A percentile compares a stretch with the other conserved stretches of the same genome.
These are phyloP conservation scores for Hormaphis cornu DNA, from an alignment of 1,140 invertebrate genomes.

Conservation along the genomic window DNA sequence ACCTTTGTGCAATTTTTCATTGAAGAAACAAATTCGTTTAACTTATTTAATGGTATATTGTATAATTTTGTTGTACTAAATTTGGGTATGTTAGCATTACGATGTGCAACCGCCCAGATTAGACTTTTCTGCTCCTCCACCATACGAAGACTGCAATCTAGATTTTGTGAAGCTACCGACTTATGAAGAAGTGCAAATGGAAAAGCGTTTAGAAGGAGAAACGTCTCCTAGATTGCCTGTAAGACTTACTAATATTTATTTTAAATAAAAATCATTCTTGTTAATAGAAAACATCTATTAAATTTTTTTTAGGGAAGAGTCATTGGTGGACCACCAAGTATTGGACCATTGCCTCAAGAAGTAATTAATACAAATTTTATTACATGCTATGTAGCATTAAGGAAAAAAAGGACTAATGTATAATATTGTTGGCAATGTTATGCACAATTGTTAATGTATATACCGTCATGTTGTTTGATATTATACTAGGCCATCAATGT, in stretches of 20 bases:
- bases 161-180: slow-evolving; percentile 63
- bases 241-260: background rate
- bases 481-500: no score
- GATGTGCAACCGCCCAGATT: slow-evolving; percentile 66
- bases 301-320: slow-evolving; percentile 7
- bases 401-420: no score
- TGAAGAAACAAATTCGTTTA: no score
- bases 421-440: no score
- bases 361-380: background rate
- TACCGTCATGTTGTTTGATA: no score
- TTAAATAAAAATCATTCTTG: background rate
- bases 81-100: slow-evolving; percentile 36
- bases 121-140: slow-evolving; percentile 74
- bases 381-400: no score
- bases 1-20: no score
- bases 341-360: slow-evolving; percentile 3
- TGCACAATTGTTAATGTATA: no score
- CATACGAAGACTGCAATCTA: slow-evolving; percentile 57
- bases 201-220: slow-evolving; percentile 67
- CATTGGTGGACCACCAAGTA: slow-evolving; percentile 1
- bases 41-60: no score
- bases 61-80: background rate
- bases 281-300: background rate
- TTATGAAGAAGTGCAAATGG: slow-evolving; percentile 81
- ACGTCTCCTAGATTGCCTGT: slow-evolving; percentile 29